Evolutionary conservation across 2,797 vertebrate species (phyloP).

Genomic region (Tolypeutes matacus): DNA sequence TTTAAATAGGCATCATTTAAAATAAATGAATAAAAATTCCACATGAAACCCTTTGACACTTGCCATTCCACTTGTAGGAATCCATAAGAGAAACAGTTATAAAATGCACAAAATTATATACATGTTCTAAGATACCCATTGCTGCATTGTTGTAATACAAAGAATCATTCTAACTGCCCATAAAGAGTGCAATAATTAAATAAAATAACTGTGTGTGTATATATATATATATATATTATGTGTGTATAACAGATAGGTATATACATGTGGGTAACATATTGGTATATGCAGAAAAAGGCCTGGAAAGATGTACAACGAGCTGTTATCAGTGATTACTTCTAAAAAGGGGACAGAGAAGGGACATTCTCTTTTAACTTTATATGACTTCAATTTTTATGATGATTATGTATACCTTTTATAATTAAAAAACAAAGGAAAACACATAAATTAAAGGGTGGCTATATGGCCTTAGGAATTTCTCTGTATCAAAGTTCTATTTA

Average conservation of each 20-base stretch:
- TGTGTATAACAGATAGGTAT: background rate
- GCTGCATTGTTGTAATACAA: background rate
- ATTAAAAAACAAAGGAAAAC: background rate
- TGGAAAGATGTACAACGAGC: background rate
- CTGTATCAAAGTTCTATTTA: background rate
- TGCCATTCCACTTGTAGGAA: background rate
- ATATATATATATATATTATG: background rate
- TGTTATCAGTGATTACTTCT: background rate
- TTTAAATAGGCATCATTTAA: background rate
- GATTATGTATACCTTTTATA: background rate
- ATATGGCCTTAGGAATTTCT: background rate
- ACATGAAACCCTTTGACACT: background rate
- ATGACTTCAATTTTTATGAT: background rate
- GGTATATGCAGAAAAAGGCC: background rate
- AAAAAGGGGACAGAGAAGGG: background rate
- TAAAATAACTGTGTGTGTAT: background rate
- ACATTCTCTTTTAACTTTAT: background rate
- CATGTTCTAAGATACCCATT: background rate
- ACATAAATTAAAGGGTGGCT: background rate
- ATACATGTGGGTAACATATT: background rate
- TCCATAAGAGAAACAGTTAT: background rate
- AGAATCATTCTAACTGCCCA: background rate
- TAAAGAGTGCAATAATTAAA: background rate
- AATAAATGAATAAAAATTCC: slow-evolving; percentile 10
- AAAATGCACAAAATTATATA: background rate